Conservation (phyloP, 2,888 invertebrate genomes). For the Meta bourneti region DNA sequence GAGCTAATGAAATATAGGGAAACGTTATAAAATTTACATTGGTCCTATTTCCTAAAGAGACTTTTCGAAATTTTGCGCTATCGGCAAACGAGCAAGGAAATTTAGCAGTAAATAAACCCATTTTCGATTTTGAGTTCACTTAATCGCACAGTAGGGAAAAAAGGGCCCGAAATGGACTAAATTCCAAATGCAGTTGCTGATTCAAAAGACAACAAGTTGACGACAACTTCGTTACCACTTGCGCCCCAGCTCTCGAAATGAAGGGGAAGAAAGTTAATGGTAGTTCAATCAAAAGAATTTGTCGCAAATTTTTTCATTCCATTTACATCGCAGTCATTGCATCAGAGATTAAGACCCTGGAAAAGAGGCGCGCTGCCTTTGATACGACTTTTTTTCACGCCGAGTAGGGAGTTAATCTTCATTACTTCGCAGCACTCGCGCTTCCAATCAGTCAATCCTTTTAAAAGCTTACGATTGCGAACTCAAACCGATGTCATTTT, state of each 20-base stretch:
- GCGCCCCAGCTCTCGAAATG: not conserved
- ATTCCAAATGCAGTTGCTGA: constrained; percentile 17
- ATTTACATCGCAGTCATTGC: constrained; percentile 49
- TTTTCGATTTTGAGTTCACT: constrained; percentile 21
- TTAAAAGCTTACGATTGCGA: constrained; percentile 72
- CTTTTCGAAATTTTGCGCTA: not conserved
- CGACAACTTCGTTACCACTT: constrained; percentile 35
- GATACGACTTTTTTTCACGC: constrained; percentile 54
- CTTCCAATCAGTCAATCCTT: constrained; percentile 69
- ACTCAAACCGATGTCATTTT: constrained; percentile 65
- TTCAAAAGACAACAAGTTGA: constrained; percentile 50
- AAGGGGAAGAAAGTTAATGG: constrained; percentile 63
- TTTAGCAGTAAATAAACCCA: constrained; percentile 20
- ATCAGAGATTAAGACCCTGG: constrained; percentile 68
- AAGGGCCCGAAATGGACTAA: not conserved
- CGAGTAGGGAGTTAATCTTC: constrained; percentile 69
- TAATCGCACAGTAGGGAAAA: constrained; percentile 44
- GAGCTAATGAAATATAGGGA: not conserved
- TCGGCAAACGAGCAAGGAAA: not conserved
- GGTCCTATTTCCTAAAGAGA: not conserved
- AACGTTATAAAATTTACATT: not conserved
- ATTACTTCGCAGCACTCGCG: constrained; percentile 40
- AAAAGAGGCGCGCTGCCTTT: constrained; percentile 43
- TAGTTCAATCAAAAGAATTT: constrained; percentile 72
- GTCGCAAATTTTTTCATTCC: constrained; percentile 60